Percentiles rank a stretch among this genome's conserved stretches.
Evolutionary conservation across 2,888 invertebrate genomes (phyloP).

Genomic region (Encarsia formosa): DNA sequence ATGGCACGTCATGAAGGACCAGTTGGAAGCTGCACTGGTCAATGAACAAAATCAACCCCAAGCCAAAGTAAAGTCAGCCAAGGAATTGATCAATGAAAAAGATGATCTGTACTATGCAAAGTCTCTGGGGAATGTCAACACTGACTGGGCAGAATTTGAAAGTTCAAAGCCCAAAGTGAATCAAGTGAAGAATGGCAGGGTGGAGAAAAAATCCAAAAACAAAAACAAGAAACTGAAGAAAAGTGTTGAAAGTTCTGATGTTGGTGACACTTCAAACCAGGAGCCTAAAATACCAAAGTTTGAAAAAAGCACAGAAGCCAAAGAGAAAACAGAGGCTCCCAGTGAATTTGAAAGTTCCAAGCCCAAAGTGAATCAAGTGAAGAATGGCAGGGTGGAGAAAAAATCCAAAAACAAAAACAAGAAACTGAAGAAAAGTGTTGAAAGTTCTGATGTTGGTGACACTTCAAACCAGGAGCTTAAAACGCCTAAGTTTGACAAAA

Average conservation of each 20-base stretch:
- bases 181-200: slow-evolving; percentile 11
- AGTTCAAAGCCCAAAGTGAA: neutral
- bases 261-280: neutral
- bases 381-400: neutral
- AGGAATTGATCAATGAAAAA: slow-evolving; percentile 50
- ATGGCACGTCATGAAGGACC: slow-evolving; percentile 69
- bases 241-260: neutral
- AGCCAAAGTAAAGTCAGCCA: slow-evolving; percentile 37
- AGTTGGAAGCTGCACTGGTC: slow-evolving; percentile 49
- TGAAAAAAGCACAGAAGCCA: neutral
- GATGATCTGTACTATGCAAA: slow-evolving; percentile 40
- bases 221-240: slow-evolving; percentile 12
- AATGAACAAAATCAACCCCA: slow-evolving; percentile 20
- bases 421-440: too few relatives aligned
- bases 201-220: slow-evolving; percentile 11
- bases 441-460: too few relatives aligned
- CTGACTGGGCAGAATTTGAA: slow-evolving; percentile 47
- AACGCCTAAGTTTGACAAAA: slow-evolving; percentile 5
- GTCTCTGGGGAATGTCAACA: slow-evolving; percentile 31
- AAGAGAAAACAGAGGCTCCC: too few relatives aligned
- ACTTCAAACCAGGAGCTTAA: too few relatives aligned
- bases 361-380: too few relatives aligned
- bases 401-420: slow-evolving; percentile 35
- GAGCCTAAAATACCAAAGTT: neutral
- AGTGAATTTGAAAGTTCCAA: too few relatives aligned